Evolutionary conservation across 2,113 vertebrate species (phyloP).

Genomic region (Cyprinodon brontotheroides): DNA sequence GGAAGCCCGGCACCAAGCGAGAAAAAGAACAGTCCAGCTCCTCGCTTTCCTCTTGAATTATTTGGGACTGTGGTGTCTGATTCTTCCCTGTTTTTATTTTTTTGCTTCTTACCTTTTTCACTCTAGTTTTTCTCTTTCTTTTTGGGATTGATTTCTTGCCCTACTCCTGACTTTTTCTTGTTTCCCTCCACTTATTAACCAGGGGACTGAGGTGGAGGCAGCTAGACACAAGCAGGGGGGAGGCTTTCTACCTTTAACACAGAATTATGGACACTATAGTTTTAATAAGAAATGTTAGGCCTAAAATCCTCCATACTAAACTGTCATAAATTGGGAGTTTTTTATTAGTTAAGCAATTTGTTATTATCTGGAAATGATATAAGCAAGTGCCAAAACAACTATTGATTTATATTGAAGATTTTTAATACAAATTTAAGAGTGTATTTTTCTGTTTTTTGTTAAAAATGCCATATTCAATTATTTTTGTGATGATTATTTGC

Average conservation of each 20-base stretch:
- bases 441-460: background rate
- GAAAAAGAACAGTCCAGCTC: slow-evolving; percentile 55
- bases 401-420: background rate
- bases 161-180: background rate
- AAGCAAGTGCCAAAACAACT: background rate
- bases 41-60: slow-evolving; percentile 47
- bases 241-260: slow-evolving; percentile 35
- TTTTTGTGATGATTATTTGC: background rate
- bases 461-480: background rate
- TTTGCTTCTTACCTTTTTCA: slow-evolving; percentile 16
- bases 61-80: slow-evolving; percentile 57
- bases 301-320: background rate
- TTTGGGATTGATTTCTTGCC: slow-evolving; percentile 23
- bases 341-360: background rate
- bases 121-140: slow-evolving; percentile 1
- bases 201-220: slow-evolving; percentile 46
- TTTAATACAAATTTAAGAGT: background rate
- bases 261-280: slow-evolving; percentile 33
- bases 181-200: slow-evolving; percentile 45
- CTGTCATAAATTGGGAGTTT: background rate
- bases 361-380: background rate
- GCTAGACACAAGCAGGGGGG: slow-evolving; percentile 40
- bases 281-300: slow-evolving; percentile 25
- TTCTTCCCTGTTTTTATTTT: slow-evolving; percentile 13
- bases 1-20: slow-evolving; percentile 57